Evolutionary conservation across 2,113 vertebrate genomes (phyloP), one percentile per base, ranked within the genome.

Genomic region (Vanacampus margaritifer): DNA sequence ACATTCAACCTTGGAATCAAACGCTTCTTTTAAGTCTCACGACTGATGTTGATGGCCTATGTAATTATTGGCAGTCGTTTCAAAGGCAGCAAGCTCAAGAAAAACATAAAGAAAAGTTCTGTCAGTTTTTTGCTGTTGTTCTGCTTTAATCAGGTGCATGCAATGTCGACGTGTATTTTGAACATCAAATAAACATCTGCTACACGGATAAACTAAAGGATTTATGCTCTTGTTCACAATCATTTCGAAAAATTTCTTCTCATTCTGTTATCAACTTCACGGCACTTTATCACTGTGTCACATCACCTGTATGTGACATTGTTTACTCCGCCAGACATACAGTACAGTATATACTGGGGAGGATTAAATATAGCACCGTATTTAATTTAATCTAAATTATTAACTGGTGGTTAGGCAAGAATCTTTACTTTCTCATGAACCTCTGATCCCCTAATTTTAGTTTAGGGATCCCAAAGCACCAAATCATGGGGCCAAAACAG

Each of bases 31-130:
- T 57, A 57, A 57, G 54, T 57, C 54, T 7, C 54, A 28, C 14
- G 14, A 35, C 26, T 24, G 36, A 41, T 24, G 36, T 61, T 39
- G 37, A 13, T 39, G 36, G 36, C 36, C 36, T 41, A 61, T 24
- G 59, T 41, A 61, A 61, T 39, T 61, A 61, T 61, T 61, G 59
- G 59, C 59, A 61, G 21, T 10, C 1, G 51, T 79, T 73, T 76
- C 69, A 61, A 61, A 61, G 59, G 59, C 5, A 23, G 3, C 2
- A 11, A 37, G 36, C 11, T 61, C 35, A 61, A 76, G 45, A 61
- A 61, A 41, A 24, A 57, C 16, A 56, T 53, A 14, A 65, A 58
- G 66, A 26, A 43, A 64, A 64, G 5, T 45, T 51, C 24, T 2
- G 1, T 56, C 16, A 45, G 13, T 24, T 14, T 24, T 16, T 7